A percentile compares a stretch with the other conserved stretches of the same genome.
Evolutionary conservation across 1,140 invertebrate genomes (phyloP).

Genomic region (Sinonovacula constricta): DNA sequence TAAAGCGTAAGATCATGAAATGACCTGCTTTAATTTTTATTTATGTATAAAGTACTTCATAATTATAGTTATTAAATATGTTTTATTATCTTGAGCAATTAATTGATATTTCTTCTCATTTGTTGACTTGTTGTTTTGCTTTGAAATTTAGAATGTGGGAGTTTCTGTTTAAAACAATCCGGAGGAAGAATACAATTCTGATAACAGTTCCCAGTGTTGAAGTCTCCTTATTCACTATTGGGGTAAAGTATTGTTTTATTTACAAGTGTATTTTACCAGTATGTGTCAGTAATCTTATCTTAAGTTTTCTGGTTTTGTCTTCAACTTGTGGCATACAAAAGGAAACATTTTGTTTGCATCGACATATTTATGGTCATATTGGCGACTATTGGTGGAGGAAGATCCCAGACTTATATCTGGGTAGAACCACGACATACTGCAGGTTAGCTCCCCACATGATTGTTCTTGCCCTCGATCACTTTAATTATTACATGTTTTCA

Average conservation of each 20-base stretch:
- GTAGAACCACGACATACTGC: too few relatives aligned
- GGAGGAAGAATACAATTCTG: constrained; percentile 50
- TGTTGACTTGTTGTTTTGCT: neutral
- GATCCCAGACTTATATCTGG: too few relatives aligned
- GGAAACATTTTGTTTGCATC: too few relatives aligned
- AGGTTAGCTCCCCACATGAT: too few relatives aligned
- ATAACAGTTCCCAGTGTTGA: constrained; percentile 60
- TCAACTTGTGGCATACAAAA: too few relatives aligned
- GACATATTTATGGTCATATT: too few relatives aligned
- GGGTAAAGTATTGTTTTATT: too few relatives aligned
- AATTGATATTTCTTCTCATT: neutral
- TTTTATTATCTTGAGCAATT: too few relatives aligned
- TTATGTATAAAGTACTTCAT: neutral
- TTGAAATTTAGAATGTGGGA: constrained; percentile 58
- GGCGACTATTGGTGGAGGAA: too few relatives aligned
- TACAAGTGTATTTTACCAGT: neutral
- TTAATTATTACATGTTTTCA: too few relatives aligned
- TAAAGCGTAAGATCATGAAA: too few relatives aligned
- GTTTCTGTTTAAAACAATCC: constrained; percentile 50
- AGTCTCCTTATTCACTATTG: constrained; percentile 48
- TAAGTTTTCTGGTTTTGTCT: constrained; percentile 11
- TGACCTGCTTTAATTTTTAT: neutral
- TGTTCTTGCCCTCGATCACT: too few relatives aligned
- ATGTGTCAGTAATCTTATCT: neutral
- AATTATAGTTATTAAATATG: neutral